phyloP scores from a whole-genome alignment of 2,888 invertebrate species.

The Mimas tiliae region DNA sequence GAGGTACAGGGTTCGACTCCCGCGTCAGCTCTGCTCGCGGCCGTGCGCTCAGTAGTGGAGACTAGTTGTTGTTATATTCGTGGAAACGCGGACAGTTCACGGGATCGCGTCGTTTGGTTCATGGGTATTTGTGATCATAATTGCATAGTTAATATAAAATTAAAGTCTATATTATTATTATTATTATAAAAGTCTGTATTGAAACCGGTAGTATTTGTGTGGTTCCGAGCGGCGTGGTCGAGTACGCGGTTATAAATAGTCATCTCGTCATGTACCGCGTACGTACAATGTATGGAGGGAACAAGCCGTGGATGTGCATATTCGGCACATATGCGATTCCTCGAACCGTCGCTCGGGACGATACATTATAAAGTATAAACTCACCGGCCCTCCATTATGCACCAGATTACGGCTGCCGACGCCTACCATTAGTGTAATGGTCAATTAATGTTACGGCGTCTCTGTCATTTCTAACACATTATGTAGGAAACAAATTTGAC shows the following conservation, averaged over 20 bases:
- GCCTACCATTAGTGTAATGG: conserved; percentile 78
- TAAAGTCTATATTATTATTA: conserved; percentile 75
- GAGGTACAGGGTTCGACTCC: conserved; percentile 13
- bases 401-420: conserved; percentile 69
- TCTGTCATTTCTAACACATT: conserved; percentile 81
- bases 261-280: neutral
- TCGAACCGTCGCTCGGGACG: conserved; percentile 48
- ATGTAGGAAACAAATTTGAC: conserved; percentile 84
- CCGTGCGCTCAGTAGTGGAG: conserved; percentile 48
- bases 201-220: conserved; percentile 44
- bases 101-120: conserved; percentile 77
- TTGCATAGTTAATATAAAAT: conserved; percentile 77
- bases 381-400: conserved; percentile 66
- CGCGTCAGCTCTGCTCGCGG: conserved; percentile 27
- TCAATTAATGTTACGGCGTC: conserved; percentile 80
- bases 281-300: neutral
- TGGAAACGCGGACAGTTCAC: conserved; percentile 61
- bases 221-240: conserved; percentile 26
- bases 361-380: conserved; percentile 44
- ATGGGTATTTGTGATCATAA: conserved; percentile 81
- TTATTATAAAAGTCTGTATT: conserved; percentile 63
- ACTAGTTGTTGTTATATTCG: conserved; percentile 73
- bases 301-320: neutral
- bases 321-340: conserved; percentile 31
- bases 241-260: neutral